Conservation (phyloP, 2,797 vertebrate genomes). For the Hydrocynus forskahlii region DNA sequence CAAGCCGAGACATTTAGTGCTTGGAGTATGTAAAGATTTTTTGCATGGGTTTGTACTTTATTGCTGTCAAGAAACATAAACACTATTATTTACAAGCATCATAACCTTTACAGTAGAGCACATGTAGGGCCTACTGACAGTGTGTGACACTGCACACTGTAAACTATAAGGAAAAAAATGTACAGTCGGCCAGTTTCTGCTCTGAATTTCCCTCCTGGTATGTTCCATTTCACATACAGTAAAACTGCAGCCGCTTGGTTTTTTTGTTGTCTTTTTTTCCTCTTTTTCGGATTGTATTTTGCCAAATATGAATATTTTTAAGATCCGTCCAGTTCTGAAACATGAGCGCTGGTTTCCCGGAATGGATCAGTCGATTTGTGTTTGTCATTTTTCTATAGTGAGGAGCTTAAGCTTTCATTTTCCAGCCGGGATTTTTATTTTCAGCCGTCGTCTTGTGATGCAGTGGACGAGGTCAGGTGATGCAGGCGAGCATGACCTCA, state of each 20-base stretch:
- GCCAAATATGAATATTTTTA: constrained; percentile 23
- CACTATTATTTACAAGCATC: constrained; percentile 51
- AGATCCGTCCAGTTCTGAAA: constrained; percentile 23
- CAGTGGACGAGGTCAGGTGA: constrained; percentile 46
- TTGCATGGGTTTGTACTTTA: constrained; percentile 59
- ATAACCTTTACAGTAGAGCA: constrained; percentile 48
- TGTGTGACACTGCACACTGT: constrained; percentile 40
- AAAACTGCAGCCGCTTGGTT: constrained; percentile 29
- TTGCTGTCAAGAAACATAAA: constrained; percentile 55
- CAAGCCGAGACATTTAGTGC: constrained; percentile 34
- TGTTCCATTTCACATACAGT: constrained; percentile 28
- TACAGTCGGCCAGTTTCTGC: constrained; percentile 36
- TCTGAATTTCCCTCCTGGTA: constrained; percentile 30
- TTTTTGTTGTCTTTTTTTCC: constrained; percentile 11
- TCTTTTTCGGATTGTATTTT: constrained; percentile 33
- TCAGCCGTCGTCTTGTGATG: constrained; percentile 50
- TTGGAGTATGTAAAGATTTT: constrained; percentile 52
- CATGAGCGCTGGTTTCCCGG: background rate
- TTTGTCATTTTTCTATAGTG: constrained; percentile 17
- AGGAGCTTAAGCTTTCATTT: constrained; percentile 38
- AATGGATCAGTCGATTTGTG: background rate
- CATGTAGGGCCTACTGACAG: constrained; percentile 30
- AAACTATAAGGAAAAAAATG: constrained; percentile 32
- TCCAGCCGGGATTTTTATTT: constrained; percentile 38
- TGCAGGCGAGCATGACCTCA: constrained; percentile 21